These are phyloP conservation scores for Lanistes nyassanus DNA, from an alignment of 1,140 invertebrate genomes.

Conservation along the genomic window DNA sequence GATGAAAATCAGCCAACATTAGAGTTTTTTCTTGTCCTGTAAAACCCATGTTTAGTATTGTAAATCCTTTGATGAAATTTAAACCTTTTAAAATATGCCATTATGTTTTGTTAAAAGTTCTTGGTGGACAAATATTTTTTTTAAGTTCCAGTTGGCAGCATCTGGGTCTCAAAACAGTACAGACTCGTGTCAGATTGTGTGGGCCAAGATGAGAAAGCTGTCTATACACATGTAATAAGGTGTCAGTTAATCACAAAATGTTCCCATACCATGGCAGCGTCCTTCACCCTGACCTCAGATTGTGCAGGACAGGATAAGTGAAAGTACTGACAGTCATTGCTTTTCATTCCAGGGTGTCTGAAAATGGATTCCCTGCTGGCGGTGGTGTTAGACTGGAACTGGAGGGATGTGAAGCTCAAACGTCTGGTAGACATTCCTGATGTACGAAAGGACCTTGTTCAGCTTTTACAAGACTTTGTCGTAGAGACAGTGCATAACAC, in stretches of 20 bases:
- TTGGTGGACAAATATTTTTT: too few relatives aligned
- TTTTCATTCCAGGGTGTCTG: conserved; percentile 42
- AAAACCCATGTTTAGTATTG: too few relatives aligned
- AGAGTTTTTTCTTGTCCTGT: too few relatives aligned
- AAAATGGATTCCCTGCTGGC: conserved; percentile 46
- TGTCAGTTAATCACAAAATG: background rate
- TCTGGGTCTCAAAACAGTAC: too few relatives aligned
- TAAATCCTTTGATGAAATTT: too few relatives aligned
- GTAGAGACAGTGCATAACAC: conserved; percentile 19
- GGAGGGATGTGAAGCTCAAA: conserved; percentile 57
- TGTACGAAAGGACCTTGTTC: conserved; percentile 44
- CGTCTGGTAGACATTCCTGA: conserved; percentile 58
- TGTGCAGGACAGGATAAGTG: conserved; percentile 11
- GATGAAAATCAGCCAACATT: background rate
- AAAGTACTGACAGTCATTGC: background rate
- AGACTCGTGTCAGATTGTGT: too few relatives aligned
- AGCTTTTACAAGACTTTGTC: conserved; percentile 25
- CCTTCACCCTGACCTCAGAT: conserved; percentile 25
- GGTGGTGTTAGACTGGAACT: conserved; percentile 62
- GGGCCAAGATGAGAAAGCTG: too few relatives aligned
- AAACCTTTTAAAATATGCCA: too few relatives aligned
- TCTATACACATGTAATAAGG: background rate
- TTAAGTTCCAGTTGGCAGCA: too few relatives aligned
- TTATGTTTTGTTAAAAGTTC: too few relatives aligned
- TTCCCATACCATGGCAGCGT: background rate